phyloP scores from a whole-genome alignment of 2,113 vertebrate genomes.

The Saimiri boliviensis region DNA sequence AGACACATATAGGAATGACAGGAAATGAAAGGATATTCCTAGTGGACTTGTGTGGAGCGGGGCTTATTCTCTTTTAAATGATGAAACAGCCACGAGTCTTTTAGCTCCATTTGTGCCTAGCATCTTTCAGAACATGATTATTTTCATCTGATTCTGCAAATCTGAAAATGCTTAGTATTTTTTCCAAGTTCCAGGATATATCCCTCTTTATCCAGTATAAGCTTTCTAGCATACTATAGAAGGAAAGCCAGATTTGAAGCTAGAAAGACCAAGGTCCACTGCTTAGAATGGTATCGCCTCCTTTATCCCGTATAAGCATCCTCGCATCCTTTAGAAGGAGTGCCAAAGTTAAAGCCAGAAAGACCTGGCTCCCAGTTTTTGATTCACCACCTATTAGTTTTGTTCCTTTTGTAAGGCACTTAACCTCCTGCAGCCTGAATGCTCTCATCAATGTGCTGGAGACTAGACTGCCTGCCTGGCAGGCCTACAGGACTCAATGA shows the following conservation, averaged over 20 bases:
- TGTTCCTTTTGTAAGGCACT: background rate
- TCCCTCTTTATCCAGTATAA: background rate
- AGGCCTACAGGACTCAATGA: background rate
- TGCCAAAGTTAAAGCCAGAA: background rate
- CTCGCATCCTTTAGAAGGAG: background rate
- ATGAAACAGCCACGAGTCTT: background rate
- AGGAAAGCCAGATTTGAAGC: background rate
- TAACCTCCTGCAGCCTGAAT: background rate
- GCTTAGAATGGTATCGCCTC: background rate
- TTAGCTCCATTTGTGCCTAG: background rate
- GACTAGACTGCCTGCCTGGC: background rate
- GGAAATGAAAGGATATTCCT: background rate
- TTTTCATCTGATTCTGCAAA: constrained; percentile 25
- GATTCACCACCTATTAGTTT: background rate
- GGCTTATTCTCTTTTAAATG: background rate
- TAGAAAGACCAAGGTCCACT: background rate
- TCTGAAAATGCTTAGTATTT: background rate
- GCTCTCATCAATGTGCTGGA: background rate
- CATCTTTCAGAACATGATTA: background rate
- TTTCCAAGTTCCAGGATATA: background rate
- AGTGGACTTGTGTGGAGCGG: background rate
- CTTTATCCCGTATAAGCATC: background rate
- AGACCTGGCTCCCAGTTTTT: background rate
- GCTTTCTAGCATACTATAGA: background rate
- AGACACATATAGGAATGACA: background rate